Base-by-base conservation (phyloP, 1,140 invertebrate species). In the Calosoma granatense region DNA sequence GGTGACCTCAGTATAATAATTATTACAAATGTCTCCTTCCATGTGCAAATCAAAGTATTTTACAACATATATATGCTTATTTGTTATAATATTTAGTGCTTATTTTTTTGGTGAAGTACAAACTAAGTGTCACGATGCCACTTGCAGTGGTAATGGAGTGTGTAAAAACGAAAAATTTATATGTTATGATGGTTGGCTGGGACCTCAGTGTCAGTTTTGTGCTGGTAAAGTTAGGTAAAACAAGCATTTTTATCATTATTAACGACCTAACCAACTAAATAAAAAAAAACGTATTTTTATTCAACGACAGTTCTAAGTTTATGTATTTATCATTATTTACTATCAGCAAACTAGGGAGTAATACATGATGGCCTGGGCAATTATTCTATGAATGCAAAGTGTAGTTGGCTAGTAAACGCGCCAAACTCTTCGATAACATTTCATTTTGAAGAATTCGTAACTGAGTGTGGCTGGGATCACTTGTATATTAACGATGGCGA, bases 401-500 rank as follows among this genome's bases (percentile, higher is more conserved):
- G 95, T 71, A 92, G 90, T 56, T 98, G 95, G 94, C 73, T 98
- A 62, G 87, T 98, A 59, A 87, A 92, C 71, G 82, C 81, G 54
- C 75, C 77, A 54, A 69, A 72, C 54, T 76, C 81, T 51, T 79
- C 82, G 11, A 85, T 94, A 62, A 80, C 89, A 1, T 79, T 94
- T 60, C 82, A 92, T 67, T 76, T 94, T 56, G 86, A 92, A 64
- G 88, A 93, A 72, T 97, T 98, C 76, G 91, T 92, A 41, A 97
- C 94, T 0, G 94, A 98, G 80, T 98, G 94, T 74, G 91, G 92
- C 51, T 98, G 94, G 94, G 95, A 98, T 80, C 92, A 97, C 74
- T 78, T 98, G 59, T 98, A 97, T 75, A 87, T 98, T 57, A 97
- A 92, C 72, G 94, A 97, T 79, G 95, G 95, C 9, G 93, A 96